Conservation (phyloP, 2,113 vertebrate genomes). For the Colistium nudipinnis region DNA sequence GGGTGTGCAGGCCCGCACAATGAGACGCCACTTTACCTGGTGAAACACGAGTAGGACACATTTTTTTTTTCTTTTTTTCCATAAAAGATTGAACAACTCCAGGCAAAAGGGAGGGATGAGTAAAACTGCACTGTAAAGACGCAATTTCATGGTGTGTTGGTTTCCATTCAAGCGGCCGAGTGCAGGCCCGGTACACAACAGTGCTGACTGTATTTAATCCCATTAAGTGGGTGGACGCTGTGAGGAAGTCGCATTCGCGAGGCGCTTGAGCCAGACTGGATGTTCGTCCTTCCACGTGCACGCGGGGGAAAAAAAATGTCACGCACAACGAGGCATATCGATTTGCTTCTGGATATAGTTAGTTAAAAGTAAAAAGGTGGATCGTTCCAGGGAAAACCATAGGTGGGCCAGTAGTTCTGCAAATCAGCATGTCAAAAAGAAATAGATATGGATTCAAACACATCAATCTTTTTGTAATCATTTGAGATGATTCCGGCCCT, state of each 20-base stretch:
- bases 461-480: not conserved
- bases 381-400: too few species aligned
- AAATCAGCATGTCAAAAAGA: not conserved
- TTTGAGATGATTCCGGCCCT: not conserved
- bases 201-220: slow-evolving; percentile 27
- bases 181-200: not conserved
- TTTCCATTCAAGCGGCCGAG: slow-evolving; percentile 8
- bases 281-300: slow-evolving; percentile 23
- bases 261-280: slow-evolving; percentile 9
- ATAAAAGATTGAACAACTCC: not conserved
- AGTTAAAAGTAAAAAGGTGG: not conserved
- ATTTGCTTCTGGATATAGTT: slow-evolving; percentile 12
- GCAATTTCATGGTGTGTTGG: not conserved
- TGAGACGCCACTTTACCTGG: not conserved
- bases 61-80: too few species aligned
- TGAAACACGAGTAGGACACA: not conserved
- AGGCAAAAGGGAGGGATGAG: not conserved
- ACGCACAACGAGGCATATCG: not conserved
- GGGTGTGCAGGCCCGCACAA: not conserved
- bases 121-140: slow-evolving; percentile 6
- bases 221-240: slow-evolving; percentile 40
- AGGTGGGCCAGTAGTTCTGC: not conserved
- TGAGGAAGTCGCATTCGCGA: slow-evolving; percentile 22
- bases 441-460: not conserved
- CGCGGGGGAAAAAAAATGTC: not conserved